Base-by-base conservation (phyloP, 2,113 vertebrate genomes). In the Apodemus sylvaticus region DNA sequence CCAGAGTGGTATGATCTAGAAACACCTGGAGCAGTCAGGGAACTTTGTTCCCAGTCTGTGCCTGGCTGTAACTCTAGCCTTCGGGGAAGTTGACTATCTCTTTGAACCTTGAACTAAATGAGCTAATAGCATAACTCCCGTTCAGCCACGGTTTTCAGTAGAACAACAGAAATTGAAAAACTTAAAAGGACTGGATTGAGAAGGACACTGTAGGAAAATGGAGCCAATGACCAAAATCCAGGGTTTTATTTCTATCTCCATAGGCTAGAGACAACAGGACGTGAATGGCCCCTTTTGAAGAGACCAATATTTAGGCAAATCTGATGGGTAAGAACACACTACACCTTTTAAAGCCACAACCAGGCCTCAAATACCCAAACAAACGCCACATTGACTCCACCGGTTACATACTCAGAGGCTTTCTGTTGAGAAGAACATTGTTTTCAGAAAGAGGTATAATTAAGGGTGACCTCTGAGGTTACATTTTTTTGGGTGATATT, bases 221-320 rank as follows among this genome's bases (percentile, higher is more conserved):
- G 88, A n/a, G 85, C 78, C 17, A 76, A 24, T 55, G 51, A 96
- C 24, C 31, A 55, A 86, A 96, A 94, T 0, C 14, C 11, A 89
- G 74, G 19, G 87, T 92, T 88, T 79, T 97, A 91, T 93, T 85
- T 91, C 92, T 64, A 90, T 53, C 96, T 74, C 76, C 96, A 90
- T 55, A 86, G 79, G 92, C 82, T 91, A 0, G 0, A 77, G 97
- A 53, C 66, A 98, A 96, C 58, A 96, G 10, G 93, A 92, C 97
- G 98, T 95, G 98, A 98, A 96, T 95, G 96, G 96, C 98, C 98
- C 92, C 91, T 95, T 96, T 86, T 86, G 97, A 83, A 71, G 9
- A 45, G 85, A 97, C 88, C 51, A 94, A 42, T 60, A 58, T 91
- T 0, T 3, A 95, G 93, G 97, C 94, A 96, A 95, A 96, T 95